These are phyloP conservation scores for Semicossyphus pulcher DNA, from an alignment of 2,113 vertebrate species.

Conservation along the genomic window DNA sequence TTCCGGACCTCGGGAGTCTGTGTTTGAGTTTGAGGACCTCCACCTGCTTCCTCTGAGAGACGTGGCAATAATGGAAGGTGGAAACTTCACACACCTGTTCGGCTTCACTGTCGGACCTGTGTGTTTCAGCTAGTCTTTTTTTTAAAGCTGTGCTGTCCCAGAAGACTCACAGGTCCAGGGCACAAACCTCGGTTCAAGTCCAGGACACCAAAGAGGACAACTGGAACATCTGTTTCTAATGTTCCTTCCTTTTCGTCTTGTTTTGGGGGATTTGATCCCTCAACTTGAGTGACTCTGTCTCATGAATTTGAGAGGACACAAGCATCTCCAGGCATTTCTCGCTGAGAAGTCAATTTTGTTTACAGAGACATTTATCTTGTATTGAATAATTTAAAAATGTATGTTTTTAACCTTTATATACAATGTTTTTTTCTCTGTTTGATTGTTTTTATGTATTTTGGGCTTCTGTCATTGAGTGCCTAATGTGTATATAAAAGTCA, in stretches of 20 bases:
- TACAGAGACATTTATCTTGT: constrained; percentile 79
- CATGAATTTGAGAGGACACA: constrained; percentile 41
- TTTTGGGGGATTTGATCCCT: constrained; percentile 34
- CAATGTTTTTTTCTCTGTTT: constrained; percentile 26
- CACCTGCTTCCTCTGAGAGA: constrained; percentile 89
- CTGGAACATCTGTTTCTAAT: constrained; percentile 21
- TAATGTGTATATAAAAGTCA: constrained; percentile 41
- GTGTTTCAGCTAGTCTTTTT: constrained; percentile 88
- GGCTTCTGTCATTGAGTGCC: constrained; percentile 23
- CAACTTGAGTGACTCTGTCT: constrained; percentile 47
- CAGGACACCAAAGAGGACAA: constrained; percentile 36
- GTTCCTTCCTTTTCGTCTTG: constrained; percentile 28
- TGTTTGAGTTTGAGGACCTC: constrained; percentile 88
- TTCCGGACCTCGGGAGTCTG: constrained; percentile 80
- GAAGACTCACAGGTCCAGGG: constrained; percentile 27
- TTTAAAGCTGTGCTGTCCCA: neutral
- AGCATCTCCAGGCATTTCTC: constrained; percentile 17
- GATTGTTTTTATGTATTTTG: constrained; percentile 44
- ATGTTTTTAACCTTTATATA: constrained; percentile 57
- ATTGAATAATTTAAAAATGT: constrained; percentile 79
- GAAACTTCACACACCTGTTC: constrained; percentile 80
- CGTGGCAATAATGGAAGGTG: constrained; percentile 83
- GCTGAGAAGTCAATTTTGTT: constrained; percentile 72
- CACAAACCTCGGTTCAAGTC: constrained; percentile 25
- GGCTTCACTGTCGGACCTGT: constrained; percentile 88